These are phyloP conservation scores for Cephonodes hylas DNA, from an alignment of 2,888 invertebrate species.

Conservation along the genomic window DNA sequence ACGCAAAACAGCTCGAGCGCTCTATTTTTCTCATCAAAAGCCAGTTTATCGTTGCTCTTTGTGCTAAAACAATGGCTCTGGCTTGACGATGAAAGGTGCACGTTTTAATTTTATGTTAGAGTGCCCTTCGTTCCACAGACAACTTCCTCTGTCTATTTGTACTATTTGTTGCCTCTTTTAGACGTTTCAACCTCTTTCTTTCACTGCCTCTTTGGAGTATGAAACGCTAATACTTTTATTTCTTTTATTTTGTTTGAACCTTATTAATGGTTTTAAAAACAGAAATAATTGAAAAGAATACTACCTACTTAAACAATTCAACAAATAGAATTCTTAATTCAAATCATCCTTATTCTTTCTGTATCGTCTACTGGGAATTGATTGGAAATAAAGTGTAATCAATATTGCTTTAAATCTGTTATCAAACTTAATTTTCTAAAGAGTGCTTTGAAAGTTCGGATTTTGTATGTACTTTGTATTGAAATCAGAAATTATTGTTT, in stretches of 20 bases:
- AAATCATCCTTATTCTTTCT: not conserved
- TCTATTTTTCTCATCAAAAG: constrained; percentile 3
- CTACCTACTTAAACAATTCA: too few species aligned
- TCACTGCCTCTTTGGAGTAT: not conserved
- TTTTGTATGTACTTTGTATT: too few species aligned
- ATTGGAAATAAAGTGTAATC: too few species aligned
- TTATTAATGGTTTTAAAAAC: too few species aligned
- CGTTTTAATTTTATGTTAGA: constrained; percentile 44
- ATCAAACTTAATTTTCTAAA: too few species aligned
- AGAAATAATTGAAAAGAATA: too few species aligned
- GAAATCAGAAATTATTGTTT: too few species aligned
- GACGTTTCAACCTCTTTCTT: not conserved
- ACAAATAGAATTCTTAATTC: too few species aligned
- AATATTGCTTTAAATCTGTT: too few species aligned
- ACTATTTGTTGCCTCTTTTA: not conserved
- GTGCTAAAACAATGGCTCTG: constrained; percentile 38
- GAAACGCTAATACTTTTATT: not conserved
- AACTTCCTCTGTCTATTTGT: not conserved
- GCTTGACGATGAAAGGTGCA: constrained; percentile 24
- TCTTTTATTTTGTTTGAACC: not conserved
- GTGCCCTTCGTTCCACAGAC: not conserved
- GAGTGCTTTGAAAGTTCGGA: too few species aligned
- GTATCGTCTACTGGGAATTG: too few species aligned
- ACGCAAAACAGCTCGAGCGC: not conserved
- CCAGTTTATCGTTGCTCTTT: constrained; percentile 33